Base-by-base conservation (phyloP, 2,888 invertebrate species). In the Drosophila peninsularis region DNA sequence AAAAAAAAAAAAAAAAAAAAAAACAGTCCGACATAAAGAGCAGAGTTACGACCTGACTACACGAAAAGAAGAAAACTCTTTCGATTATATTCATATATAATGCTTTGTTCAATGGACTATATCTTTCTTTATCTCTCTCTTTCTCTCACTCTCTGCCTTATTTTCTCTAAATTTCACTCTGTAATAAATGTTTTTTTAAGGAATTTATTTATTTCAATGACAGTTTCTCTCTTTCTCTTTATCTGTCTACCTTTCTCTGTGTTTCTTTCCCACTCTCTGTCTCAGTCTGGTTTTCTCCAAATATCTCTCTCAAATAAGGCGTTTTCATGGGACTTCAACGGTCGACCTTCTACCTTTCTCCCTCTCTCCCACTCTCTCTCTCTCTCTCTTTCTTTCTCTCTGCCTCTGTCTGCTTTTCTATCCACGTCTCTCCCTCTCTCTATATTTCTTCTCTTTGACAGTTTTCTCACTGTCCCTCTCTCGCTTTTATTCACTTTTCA, bases 161-260 rank as follows among this genome's bases (percentile, higher is more conserved):
- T 0, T 14, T 0, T 14, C 0, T 5, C 10, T 14, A 5, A 13
- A 1, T 6, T 0, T 21, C 6, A 14, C 4, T 24, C 24, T 24
- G 5, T 24, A 24, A 24, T 24, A 24, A 24, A 0, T 4, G 24
- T 3, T 5, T 24, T 24, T 24, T 5, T 0, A 24, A 24, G 24
- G 24, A 24, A 24, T 24, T 5, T 0, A 24, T 24, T 5, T 2
- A 2, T 24, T 0, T 2, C 24, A n/a, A n/a, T n/a, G n/a, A 5
- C 24, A 24, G 0, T 2, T 4, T 14, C 42, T 41, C 41, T 13
- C 1, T 7, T 0, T 14, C 0, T 10, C 10, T 14, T 0, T 21
- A 7, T 9, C 14, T 44, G 0, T 44, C 7, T 14, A 1, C 1
- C 27, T 30, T 7, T 6, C 27, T 7, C 27, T 24, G 2, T 24